A percentile compares a stretch with the other conserved stretches of the same genome.
Evolutionary conservation across 1,140 invertebrate species (phyloP).

Genomic region (Periplaneta americana): DNA sequence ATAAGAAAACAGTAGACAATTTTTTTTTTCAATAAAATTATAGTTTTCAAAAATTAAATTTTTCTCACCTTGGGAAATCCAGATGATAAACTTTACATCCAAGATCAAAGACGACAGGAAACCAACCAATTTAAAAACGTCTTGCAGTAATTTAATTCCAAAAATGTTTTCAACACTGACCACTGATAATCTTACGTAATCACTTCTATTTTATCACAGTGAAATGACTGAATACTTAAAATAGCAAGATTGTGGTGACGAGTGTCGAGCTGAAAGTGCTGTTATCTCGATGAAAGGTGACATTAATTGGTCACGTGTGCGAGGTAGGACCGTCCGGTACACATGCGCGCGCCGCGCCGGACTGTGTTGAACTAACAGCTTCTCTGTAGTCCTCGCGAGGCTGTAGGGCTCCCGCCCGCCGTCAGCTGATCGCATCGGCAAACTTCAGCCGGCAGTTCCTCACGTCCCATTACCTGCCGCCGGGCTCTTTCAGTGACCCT

Average conservation of each 20-base stretch:
- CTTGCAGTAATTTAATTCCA: background rate
- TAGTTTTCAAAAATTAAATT: background rate
- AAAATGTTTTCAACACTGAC: no score
- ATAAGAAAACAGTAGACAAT: no score
- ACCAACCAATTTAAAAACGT: background rate
- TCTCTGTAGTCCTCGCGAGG: background rate
- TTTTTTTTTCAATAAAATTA: no score
- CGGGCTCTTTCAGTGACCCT: background rate
- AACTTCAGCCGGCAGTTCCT: background rate
- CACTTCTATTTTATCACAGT: no score
- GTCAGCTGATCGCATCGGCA: background rate
- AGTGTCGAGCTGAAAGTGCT: no score
- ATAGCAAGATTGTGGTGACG: no score
- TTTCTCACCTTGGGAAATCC: background rate
- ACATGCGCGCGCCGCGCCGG: background rate
- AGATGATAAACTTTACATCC: background rate
- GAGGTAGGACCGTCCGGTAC: background rate
- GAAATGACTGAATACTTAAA: no score
- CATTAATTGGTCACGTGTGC: no score
- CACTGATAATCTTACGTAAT: no score
- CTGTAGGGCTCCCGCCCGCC: background rate
- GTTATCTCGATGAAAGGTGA: no score
- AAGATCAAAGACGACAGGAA: background rate
- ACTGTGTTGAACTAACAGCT: background rate
- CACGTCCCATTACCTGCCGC: background rate